These are phyloP conservation scores for Thryonomys swinderianus DNA, from an alignment of 2,113 vertebrate genomes.

Conservation along the genomic window DNA sequence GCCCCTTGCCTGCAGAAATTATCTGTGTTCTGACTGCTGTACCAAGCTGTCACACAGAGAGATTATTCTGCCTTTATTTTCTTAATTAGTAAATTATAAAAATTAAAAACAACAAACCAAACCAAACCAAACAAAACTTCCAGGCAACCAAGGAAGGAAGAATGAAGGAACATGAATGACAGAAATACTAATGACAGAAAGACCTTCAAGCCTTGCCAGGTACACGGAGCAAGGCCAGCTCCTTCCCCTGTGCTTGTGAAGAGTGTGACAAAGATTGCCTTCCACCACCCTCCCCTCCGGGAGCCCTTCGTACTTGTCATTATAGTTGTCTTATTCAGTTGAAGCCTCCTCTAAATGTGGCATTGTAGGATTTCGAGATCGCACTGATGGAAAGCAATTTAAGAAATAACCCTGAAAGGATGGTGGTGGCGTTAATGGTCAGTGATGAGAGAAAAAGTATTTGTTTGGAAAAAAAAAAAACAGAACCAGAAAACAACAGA, in stretches of 20 bases:
- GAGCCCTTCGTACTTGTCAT: neutral
- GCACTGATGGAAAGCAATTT: conserved; percentile 69
- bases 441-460: conserved; percentile 35
- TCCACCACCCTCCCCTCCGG: neutral
- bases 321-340: neutral
- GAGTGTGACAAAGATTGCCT: fast-evolving
- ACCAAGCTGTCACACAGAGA: conserved; percentile 18
- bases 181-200: neutral
- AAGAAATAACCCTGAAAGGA: conserved; percentile 13
- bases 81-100: conserved; percentile 56
- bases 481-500: conserved; percentile 51
- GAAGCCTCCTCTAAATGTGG: neutral
- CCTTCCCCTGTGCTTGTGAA: neutral
- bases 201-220: neutral
- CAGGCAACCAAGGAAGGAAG: neutral
- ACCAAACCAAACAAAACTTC: too few species aligned
- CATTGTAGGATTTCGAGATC: conserved; percentile 45
- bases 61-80: conserved; percentile 54
- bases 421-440: conserved; percentile 3
- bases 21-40: conserved; percentile 35
- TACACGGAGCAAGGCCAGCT: fast-evolving
- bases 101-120: conserved; percentile 8
- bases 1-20: neutral
- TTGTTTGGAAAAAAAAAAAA: conserved; percentile 48
- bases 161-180: conserved; percentile 38